Evolutionary conservation across 53 echinoderm and acorn worm species (phyloP).

Genomic region (Hippasteria phrygiana): DNA sequence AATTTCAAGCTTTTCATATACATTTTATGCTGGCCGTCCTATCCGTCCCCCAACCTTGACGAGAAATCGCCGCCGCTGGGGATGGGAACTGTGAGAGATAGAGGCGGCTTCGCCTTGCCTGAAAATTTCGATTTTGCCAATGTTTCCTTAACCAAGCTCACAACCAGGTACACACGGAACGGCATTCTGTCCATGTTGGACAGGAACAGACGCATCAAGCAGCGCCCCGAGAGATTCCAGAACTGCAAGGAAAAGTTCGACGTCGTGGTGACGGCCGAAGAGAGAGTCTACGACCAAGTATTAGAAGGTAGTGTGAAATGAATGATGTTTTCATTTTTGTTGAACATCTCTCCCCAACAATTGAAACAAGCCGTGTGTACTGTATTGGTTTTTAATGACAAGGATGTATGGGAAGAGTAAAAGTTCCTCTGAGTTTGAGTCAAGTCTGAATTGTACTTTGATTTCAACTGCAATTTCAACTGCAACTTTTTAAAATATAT

Average conservation of each 20-base stretch:
- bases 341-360: background rate
- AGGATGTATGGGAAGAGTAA: no score
- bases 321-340: background rate
- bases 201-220: constrained; percentile 89
- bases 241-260: constrained; percentile 86
- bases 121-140: background rate
- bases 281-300: constrained; percentile 98
- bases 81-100: background rate
- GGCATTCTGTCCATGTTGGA: constrained; percentile 97
- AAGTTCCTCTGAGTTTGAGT: no score
- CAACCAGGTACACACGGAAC: constrained; percentile 95
- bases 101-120: background rate
- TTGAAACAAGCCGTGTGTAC: no score
- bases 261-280: constrained; percentile 89
- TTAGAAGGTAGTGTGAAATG: constrained; percentile 78
- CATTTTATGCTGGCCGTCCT: background rate
- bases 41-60: no score
- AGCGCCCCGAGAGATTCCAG: constrained; percentile 92
- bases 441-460: no score
- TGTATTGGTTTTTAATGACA: no score
- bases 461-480: no score
- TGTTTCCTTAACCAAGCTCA: constrained; percentile 52
- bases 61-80: no score
- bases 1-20: background rate
- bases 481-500: no score